A percentile compares a stretch with the other conserved stretches of the same genome.
These are phyloP conservation scores for Dasypogon diadema DNA, from an alignment of 2,888 invertebrate genomes.

Conservation along the genomic window DNA sequence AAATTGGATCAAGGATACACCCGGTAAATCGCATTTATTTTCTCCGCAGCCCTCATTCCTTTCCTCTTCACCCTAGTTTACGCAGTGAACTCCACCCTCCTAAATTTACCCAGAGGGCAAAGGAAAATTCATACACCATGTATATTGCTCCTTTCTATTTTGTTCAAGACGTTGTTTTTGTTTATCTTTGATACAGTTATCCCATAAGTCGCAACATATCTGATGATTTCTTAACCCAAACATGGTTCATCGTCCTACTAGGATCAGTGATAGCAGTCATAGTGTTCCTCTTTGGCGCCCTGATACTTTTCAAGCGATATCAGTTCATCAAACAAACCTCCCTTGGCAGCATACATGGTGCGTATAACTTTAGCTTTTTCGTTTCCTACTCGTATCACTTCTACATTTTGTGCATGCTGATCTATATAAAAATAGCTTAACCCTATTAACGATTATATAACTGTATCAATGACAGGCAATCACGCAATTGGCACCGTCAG, in stretches of 20 bases:
- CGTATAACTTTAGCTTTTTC: conserved; percentile 58
- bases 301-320: conserved; percentile 80
- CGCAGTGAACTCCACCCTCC: background rate
- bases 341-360: conserved; percentile 73
- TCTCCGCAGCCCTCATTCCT: conserved; percentile 1
- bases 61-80: background rate
- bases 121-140: conserved; percentile 16
- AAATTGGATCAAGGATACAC: conserved; percentile 69
- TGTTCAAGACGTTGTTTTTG: conserved; percentile 34
- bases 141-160: conserved; percentile 21
- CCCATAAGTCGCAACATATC: conserved; percentile 71
- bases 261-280: conserved; percentile 88
- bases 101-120: conserved; percentile 9
- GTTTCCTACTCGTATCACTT: conserved; percentile 1
- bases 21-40: conserved; percentile 53
- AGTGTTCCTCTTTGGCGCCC: conserved; percentile 84
- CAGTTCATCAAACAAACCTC: conserved; percentile 79
- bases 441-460: conserved; percentile 39
- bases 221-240: conserved; percentile 84
- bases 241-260: conserved; percentile 90
- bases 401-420: conserved; percentile 2
- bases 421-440: conserved; percentile 18
- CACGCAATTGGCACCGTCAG: conserved; percentile 69
- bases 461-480: conserved; percentile 66
- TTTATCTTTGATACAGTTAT: conserved; percentile 66